A percentile compares a stretch with the other conserved stretches of the same genome.
phyloP scores from a whole-genome alignment of 2,888 invertebrate species.

The Metellina segmentata region DNA sequence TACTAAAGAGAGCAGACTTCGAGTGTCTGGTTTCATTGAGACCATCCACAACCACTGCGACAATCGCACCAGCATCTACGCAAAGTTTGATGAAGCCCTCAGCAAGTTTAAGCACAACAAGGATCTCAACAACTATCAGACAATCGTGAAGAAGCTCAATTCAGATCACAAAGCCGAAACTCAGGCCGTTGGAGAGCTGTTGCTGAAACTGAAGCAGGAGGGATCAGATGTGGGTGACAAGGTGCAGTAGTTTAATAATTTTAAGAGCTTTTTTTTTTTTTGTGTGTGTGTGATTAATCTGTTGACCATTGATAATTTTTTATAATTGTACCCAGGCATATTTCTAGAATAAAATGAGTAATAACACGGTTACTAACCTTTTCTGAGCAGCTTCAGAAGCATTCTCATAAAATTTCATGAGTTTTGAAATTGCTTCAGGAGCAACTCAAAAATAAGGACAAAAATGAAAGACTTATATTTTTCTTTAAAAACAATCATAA shows the following conservation, averaged over 20 bases:
- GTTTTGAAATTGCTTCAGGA: no score
- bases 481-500: no score
- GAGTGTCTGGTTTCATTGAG: conserved; percentile 83
- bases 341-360: neutral
- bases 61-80: conserved; percentile 84
- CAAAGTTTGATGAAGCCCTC: conserved; percentile 85
- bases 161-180: conserved; percentile 84
- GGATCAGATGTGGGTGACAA: conserved; percentile 85
- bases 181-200: conserved; percentile 83
- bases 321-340: neutral
- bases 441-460: no score
- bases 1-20: conserved; percentile 83
- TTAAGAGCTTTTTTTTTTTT: neutral
- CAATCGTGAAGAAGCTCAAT: conserved; percentile 84
- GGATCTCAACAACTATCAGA: conserved; percentile 82
- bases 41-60: conserved; percentile 84
- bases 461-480: no score
- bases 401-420: no score
- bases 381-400: no score
- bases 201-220: conserved; percentile 84
- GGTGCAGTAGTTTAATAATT: conserved; percentile 79
- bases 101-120: conserved; percentile 85
- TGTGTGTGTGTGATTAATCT: neutral
- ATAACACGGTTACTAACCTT: no score
- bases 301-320: neutral